A percentile compares a stretch with the other conserved stretches of the same genome.
phyloP scores from a whole-genome alignment of 92 coral and sea anemone species.

The Bergia puertoricense region DNA sequence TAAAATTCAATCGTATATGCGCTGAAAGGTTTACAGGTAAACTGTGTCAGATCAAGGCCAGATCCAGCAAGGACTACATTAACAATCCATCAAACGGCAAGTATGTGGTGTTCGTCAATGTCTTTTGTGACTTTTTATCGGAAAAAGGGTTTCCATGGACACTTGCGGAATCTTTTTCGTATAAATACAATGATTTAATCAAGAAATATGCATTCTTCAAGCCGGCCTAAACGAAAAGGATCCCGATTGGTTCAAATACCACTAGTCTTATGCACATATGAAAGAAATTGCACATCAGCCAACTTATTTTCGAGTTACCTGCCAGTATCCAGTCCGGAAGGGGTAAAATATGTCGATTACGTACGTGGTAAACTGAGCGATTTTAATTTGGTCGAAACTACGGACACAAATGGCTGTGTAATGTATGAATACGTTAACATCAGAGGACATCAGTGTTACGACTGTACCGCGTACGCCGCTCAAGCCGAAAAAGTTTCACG shows the following conservation, averaged over 20 bases:
- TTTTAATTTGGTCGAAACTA: not conserved
- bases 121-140: not conserved
- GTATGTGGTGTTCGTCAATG: not conserved
- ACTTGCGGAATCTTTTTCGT: not conserved
- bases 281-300: not conserved
- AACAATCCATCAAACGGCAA: not conserved
- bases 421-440: too few species aligned
- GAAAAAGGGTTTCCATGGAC: not conserved
- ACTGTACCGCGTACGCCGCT: not conserved
- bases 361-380: not conserved
- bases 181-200: not conserved
- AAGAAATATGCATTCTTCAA: not conserved
- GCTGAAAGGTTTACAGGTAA: not conserved
- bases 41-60: not conserved
- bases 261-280: not conserved
- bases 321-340: not conserved
- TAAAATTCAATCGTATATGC: not conserved
- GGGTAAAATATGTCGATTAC: not conserved
- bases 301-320: not conserved
- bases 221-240: not conserved
- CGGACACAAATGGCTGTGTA: not conserved
- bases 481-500: not conserved
- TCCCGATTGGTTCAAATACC: not conserved
- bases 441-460: too few species aligned
- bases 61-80: slow-evolving; percentile 3